A percentile compares a stretch with the other conserved stretches of the same genome.
These are phyloP conservation scores for Tychaedon coryphoeus DNA, from an alignment of 2,113 vertebrate species.

Conservation along the genomic window DNA sequence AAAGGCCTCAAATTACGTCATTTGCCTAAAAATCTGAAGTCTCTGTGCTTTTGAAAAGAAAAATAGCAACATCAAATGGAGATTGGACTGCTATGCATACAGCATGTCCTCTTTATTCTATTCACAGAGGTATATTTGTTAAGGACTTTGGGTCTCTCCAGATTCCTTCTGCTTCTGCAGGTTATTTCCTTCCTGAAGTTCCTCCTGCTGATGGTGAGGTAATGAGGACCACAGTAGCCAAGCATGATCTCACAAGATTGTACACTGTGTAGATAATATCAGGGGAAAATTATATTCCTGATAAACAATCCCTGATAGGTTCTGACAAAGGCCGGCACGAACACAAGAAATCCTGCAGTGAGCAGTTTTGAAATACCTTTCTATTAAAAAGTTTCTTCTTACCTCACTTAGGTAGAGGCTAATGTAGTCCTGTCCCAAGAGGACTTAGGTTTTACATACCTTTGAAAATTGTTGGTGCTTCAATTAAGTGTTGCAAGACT, in stretches of 20 bases:
- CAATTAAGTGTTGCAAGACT: not conserved
- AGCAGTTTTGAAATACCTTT: not conserved
- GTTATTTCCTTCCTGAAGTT: not conserved
- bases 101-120: not conserved
- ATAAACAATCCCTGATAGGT: not conserved
- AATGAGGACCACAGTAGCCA: not conserved
- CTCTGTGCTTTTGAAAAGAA: not conserved
- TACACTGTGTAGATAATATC: not conserved
- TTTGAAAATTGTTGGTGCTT: not conserved
- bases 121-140: not conserved
- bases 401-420: not conserved
- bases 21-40: not conserved
- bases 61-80: not conserved
- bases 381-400: not conserved
- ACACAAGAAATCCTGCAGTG: not conserved
- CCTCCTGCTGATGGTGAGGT: not conserved
- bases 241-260: not conserved
- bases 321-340: not conserved
- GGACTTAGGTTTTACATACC: not conserved
- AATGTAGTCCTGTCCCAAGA: not conserved
- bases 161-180: not conserved
- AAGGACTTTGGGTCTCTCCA: not conserved
- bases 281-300: not conserved
- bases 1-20: not conserved
- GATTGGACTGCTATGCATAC: not conserved